These are phyloP conservation scores for Aurelia sp. DNA, from an alignment of 30 jellyfish, hydroid and myxozoan genomes.

Conservation along the genomic window DNA sequence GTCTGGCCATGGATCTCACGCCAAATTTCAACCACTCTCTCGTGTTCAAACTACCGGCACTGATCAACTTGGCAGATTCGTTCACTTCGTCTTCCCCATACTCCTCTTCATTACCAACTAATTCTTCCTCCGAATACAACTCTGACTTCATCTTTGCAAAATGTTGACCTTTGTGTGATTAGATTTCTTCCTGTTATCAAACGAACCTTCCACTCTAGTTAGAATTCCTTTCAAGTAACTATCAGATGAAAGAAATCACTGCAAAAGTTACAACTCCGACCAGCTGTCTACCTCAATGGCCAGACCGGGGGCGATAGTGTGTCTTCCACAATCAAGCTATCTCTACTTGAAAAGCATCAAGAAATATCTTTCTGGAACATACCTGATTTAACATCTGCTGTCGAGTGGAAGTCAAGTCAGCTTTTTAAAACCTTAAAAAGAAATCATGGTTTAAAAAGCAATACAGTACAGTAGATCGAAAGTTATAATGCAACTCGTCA, in stretches of 20 bases:
- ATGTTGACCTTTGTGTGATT: background rate
- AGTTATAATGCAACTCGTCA: too few relatives aligned
- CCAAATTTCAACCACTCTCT: slow-evolving; percentile 92
- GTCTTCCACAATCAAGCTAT: too few relatives aligned
- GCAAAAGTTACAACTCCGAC: background rate
- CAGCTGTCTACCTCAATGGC: slow-evolving; percentile 24
- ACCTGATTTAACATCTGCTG: too few relatives aligned
- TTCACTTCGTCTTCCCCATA: slow-evolving; percentile 36
- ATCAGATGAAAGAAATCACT: slow-evolving; percentile 42
- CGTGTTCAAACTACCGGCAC: slow-evolving; percentile 54
- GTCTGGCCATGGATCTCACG: slow-evolving; percentile 90
- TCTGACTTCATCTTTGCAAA: slow-evolving; percentile 12
- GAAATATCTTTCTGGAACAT: too few relatives aligned
- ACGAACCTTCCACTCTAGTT: slow-evolving; percentile 8
- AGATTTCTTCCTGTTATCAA: slow-evolving; percentile 2
- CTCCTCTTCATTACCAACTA: slow-evolving; percentile 50
- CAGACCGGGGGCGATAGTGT: too few relatives aligned
- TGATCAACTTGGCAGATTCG: slow-evolving; percentile 59
- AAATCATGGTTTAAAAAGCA: too few relatives aligned
- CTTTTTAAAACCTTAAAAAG: too few relatives aligned
- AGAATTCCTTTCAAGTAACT: slow-evolving; percentile 21
- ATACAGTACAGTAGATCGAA: too few relatives aligned
- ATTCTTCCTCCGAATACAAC: slow-evolving; percentile 1
- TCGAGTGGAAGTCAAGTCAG: too few relatives aligned
- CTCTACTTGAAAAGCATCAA: too few relatives aligned